These are phyloP conservation scores for Cyclura pinguis DNA, from an alignment of 2,797 vertebrate genomes.

Conservation along the genomic window DNA sequence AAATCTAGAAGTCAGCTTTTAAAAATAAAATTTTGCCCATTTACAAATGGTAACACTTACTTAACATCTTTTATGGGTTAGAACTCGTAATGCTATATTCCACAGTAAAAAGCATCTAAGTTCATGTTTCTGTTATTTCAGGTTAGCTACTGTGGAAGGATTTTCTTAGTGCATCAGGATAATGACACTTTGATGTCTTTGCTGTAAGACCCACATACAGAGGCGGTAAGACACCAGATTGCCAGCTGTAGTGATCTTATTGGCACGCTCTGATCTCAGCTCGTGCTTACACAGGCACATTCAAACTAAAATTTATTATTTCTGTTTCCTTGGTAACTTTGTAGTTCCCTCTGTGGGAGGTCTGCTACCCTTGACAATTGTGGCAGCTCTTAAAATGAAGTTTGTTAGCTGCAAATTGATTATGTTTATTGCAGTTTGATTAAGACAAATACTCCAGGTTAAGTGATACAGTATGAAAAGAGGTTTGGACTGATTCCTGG, in stretches of 20 bases:
- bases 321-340: constrained; percentile 26
- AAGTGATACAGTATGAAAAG: constrained; percentile 16
- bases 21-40: background rate
- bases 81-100: background rate
- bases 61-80: background rate
- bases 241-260: constrained; percentile 18
- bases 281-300: constrained; percentile 54
- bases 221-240: constrained; percentile 34
- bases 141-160: background rate
- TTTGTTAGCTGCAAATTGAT: constrained; percentile 47
- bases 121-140: background rate
- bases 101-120: background rate
- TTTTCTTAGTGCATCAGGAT: background rate
- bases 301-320: constrained; percentile 58
- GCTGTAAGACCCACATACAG: background rate
- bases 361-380: constrained; percentile 50
- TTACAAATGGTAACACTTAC: background rate
- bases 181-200: constrained; percentile 24
- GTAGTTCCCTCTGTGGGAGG: constrained; percentile 47
- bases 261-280: constrained; percentile 52
- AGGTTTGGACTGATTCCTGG: constrained; percentile 33
- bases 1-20: background rate
- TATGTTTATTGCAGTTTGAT: constrained; percentile 63
- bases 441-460: constrained; percentile 46
- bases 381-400: constrained; percentile 39